phyloP scores from a whole-genome alignment of 2,113 vertebrate genomes.

The Hymenochirus boettgeri region DNA sequence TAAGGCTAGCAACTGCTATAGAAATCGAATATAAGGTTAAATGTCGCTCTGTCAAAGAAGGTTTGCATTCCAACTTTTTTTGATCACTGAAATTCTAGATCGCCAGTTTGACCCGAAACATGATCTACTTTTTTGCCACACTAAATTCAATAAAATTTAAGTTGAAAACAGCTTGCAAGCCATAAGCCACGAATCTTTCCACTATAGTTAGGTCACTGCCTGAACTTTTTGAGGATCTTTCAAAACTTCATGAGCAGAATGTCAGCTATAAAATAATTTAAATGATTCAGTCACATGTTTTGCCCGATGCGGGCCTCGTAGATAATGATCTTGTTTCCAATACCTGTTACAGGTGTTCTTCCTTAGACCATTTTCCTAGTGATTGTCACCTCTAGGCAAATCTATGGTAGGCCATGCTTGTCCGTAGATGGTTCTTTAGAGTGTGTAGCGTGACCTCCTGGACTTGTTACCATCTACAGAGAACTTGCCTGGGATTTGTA shows the following conservation, averaged over 20 bases:
- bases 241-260: conserved; percentile 86
- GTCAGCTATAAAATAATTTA: conserved; percentile 76
- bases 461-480: background rate
- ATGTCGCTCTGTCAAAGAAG: conserved; percentile 88
- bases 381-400: too few relatives aligned
- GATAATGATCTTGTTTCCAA: conserved; percentile 50
- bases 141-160: conserved; percentile 84
- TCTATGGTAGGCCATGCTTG: background rate
- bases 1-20: conserved; percentile 81
- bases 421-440: background rate
- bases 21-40: conserved; percentile 74
- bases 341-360: conserved; percentile 26
- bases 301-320: conserved; percentile 53
- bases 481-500: conserved; percentile 50
- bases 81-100: too few relatives aligned
- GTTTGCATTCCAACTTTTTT: too few relatives aligned
- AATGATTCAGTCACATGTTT: conserved; percentile 53
- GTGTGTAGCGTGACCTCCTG: background rate
- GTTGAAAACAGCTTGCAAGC: conserved; percentile 74
- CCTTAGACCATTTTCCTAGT: background rate
- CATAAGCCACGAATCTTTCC: conserved; percentile 83
- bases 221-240: conserved; percentile 77
- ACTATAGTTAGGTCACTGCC: conserved; percentile 84
- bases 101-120: too few relatives aligned
- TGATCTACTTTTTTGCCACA: too few relatives aligned